A percentile compares a stretch with the other conserved stretches of the same genome.
phyloP scores from a whole-genome alignment of 2,113 vertebrate species.

The Myotis lucifugus region DNA sequence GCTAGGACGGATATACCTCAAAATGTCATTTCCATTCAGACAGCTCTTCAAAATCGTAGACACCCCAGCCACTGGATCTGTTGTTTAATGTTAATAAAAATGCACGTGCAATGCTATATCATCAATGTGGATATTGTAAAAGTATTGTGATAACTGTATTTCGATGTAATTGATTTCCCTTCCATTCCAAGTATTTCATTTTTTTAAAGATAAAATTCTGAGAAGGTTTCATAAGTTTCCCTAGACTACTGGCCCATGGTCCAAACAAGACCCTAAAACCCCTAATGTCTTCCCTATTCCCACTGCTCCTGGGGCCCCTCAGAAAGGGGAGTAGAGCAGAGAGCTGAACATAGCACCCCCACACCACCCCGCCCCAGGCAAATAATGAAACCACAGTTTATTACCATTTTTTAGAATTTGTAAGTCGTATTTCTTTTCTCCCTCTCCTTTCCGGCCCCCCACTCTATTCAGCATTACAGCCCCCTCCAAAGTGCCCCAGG shows the following conservation, averaged over 20 bases:
- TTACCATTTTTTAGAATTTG: neutral
- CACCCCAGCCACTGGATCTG: neutral
- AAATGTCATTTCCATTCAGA: neutral
- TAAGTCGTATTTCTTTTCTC: neutral
- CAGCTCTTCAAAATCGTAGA: neutral
- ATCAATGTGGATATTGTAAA: neutral
- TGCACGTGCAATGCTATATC: neutral
- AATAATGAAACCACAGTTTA: neutral
- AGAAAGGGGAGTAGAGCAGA: too few species aligned
- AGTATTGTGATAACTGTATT: neutral
- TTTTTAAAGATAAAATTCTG: neutral
- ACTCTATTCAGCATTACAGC: too few species aligned
- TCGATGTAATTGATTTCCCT: neutral
- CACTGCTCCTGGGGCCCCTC: too few species aligned
- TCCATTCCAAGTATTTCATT: neutral
- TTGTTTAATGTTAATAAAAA: neutral
- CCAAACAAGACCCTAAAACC: neutral
- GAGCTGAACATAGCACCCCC: rapidly evolving
- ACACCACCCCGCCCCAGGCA: neutral
- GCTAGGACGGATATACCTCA: neutral
- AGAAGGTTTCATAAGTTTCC: neutral
- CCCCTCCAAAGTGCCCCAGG: neutral
- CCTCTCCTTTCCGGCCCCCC: neutral
- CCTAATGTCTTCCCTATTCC: neutral
- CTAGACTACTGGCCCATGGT: neutral